Evolutionary conservation across 2,797 vertebrate genomes (phyloP).

Genomic region (Caiman crocodilus): DNA sequence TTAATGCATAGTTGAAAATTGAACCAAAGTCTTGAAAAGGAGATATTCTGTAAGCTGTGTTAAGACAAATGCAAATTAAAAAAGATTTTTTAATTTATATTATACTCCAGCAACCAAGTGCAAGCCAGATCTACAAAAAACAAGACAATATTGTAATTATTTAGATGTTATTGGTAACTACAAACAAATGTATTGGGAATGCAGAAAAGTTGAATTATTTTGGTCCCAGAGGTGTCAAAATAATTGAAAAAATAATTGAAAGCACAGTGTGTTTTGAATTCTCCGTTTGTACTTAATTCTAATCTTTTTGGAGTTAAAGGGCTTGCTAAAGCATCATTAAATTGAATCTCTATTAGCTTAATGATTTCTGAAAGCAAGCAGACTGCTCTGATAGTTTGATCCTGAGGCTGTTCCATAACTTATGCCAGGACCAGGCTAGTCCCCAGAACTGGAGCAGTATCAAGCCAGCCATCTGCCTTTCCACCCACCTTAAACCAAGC

Average conservation of each 20-base stretch:
- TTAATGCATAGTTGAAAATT: background rate
- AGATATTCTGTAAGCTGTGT: background rate
- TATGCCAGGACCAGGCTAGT: background rate
- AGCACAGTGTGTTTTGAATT: background rate
- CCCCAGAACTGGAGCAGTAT: background rate
- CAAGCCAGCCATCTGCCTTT: background rate
- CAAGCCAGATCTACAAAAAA: background rate
- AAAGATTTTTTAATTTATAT: background rate
- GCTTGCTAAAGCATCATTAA: background rate
- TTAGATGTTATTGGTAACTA: background rate
- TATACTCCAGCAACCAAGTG: background rate
- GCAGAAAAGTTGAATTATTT: background rate
- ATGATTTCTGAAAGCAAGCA: background rate
- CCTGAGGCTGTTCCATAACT: background rate
- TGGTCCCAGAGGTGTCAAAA: background rate
- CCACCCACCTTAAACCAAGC: background rate
- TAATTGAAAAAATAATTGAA: background rate
- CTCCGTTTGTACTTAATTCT: background rate
- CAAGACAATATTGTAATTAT: background rate
- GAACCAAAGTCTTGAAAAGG: background rate
- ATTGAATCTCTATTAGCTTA: background rate
- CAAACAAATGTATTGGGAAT: background rate
- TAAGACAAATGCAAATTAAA: slow-evolving; percentile 24
- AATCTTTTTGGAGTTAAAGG: background rate
- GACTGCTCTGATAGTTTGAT: background rate